Conservation (phyloP, 2,797 vertebrate genomes). For the Pantherophis vulpinus region DNA sequence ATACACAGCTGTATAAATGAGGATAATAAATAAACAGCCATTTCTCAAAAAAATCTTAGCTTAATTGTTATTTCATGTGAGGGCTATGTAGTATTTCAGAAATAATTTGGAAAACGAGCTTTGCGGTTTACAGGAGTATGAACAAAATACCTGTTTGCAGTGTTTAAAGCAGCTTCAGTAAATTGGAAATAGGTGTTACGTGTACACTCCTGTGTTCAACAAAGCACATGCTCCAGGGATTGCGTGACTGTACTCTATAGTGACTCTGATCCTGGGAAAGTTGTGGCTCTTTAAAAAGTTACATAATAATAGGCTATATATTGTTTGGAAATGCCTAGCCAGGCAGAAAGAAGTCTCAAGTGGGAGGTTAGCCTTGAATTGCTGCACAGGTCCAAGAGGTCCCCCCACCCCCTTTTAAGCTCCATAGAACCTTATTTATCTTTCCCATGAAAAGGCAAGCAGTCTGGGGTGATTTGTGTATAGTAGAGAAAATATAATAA, state of each 20-base stretch:
- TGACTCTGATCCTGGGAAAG: not conserved
- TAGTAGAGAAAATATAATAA: not conserved
- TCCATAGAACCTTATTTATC: not conserved
- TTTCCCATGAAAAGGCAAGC: not conserved
- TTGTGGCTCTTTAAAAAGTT: not conserved
- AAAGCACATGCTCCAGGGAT: not conserved
- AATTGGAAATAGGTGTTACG: not conserved
- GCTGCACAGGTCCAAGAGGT: too few species aligned
- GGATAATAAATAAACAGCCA: not conserved
- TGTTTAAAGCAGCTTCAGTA: not conserved
- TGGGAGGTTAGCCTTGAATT: too few species aligned
- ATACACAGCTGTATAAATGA: not conserved
- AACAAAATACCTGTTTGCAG: not conserved
- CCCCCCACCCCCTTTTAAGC: not conserved
- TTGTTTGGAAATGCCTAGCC: not conserved
- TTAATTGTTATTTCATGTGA: not conserved
- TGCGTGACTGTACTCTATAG: not conserved
- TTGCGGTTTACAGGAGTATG: not conserved
- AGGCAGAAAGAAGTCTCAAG: not conserved
- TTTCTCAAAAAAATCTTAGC: not conserved
- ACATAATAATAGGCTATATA: not conserved
- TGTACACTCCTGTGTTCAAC: not conserved
- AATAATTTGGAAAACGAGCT: not conserved
- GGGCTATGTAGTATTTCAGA: not conserved
- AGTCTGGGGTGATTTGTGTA: not conserved